These are phyloP conservation scores for Willowsia nigromaculata DNA, from an alignment of 2,888 invertebrate genomes.

Conservation along the genomic window DNA sequence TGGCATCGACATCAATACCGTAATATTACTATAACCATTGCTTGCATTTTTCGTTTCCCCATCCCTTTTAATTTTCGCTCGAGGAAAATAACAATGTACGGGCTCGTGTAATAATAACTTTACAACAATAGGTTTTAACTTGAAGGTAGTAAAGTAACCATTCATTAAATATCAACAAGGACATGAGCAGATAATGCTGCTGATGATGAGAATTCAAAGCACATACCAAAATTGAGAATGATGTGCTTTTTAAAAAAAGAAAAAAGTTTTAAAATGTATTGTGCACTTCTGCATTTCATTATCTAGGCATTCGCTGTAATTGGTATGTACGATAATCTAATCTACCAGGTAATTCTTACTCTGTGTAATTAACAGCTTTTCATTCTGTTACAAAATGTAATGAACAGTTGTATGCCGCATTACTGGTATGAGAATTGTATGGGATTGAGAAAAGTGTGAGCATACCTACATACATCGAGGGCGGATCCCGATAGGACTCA, in stretches of 20 bases:
- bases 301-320: slow-evolving; percentile 15
- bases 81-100: slow-evolving; percentile 37
- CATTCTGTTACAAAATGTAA: slow-evolving; percentile 6
- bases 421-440: neutral
- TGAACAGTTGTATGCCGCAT: slow-evolving; percentile 1
- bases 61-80: slow-evolving; percentile 59
- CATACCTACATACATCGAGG: slow-evolving; percentile 34
- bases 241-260: slow-evolving; percentile 42
- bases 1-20: neutral
- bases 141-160: slow-evolving; percentile 43
- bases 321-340: slow-evolving; percentile 50
- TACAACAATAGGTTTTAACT: slow-evolving; percentile 21
- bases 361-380: slow-evolving; percentile 44
- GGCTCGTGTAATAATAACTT: slow-evolving; percentile 27
- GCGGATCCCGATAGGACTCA: slow-evolving; percentile 49
- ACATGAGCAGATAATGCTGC: slow-evolving; percentile 10
- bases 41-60: neutral
- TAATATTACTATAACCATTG: neutral
- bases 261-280: neutral
- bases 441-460: slow-evolving; percentile 2
- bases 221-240: slow-evolving; percentile 4
- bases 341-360: neutral
- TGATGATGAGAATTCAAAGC: neutral
- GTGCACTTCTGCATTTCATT: neutral
- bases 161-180: slow-evolving; percentile 54